Evolutionary conservation across 1,140 invertebrate species (phyloP).

Genomic region (Schlechtendalia chinensis): DNA sequence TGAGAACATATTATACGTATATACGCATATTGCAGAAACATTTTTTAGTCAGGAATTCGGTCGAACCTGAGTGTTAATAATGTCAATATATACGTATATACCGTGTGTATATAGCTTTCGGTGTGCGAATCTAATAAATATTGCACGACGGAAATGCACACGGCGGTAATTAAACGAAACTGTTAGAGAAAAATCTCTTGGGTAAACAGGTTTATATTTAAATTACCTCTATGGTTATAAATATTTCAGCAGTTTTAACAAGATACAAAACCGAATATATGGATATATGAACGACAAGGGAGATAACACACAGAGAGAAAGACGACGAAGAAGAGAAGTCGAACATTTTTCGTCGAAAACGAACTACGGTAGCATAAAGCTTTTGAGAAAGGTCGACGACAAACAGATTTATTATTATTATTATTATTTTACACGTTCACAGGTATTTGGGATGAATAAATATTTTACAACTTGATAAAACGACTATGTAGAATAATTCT

Average conservation of each 20-base stretch:
- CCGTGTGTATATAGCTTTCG: neutral
- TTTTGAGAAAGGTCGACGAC: neutral
- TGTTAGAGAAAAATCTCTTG: constrained; percentile 21
- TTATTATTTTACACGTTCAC: neutral
- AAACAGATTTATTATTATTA: too few relatives aligned
- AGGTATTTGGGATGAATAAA: neutral
- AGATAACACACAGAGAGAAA: neutral
- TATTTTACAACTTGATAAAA: too few relatives aligned
- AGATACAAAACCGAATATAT: neutral
- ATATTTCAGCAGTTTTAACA: neutral
- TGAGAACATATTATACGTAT: too few relatives aligned
- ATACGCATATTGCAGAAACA: neutral
- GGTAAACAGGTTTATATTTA: constrained; percentile 1
- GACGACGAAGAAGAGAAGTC: too few relatives aligned
- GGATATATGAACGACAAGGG: neutral
- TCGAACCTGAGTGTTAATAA: neutral
- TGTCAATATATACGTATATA: neutral
- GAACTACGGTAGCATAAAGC: neutral
- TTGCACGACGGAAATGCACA: neutral
- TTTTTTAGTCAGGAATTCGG: neutral
- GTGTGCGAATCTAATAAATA: neutral
- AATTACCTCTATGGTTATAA: constrained; percentile 3
- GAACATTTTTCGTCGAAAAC: neutral
- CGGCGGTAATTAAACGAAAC: neutral
- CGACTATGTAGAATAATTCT: too few relatives aligned